Conservation (phyloP, 2,797 vertebrate genomes). For the Melanogrammus aeglefinus region DNA sequence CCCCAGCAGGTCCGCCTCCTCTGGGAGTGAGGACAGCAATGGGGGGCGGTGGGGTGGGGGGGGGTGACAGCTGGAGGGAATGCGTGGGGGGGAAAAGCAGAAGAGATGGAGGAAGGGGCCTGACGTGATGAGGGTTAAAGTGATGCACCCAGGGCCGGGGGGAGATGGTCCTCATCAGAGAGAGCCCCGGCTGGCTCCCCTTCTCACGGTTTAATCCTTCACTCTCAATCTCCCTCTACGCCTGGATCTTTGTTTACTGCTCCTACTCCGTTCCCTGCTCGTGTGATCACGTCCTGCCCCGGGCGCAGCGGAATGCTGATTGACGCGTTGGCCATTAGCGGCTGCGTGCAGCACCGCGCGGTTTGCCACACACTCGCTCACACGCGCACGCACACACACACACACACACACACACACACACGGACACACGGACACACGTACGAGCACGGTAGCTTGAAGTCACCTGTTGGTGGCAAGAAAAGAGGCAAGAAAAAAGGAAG, state of each 20-base stretch:
- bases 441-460: no score
- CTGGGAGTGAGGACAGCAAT: constrained; percentile 57
- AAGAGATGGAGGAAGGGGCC: constrained; percentile 22
- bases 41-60: constrained; percentile 62
- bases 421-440: no score
- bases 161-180: constrained; percentile 59
- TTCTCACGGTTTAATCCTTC: constrained; percentile 42
- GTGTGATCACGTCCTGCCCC: no score
- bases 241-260: background rate
- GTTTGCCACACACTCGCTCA: no score
- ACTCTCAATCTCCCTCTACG: background rate
- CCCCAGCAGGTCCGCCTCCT: constrained; percentile 19
- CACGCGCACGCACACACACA: no score
- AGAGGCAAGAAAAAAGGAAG: no score
- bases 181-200: constrained; percentile 36
- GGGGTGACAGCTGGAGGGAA: constrained; percentile 42
- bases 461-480: no score
- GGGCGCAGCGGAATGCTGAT: background rate
- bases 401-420: no score
- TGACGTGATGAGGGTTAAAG: background rate
- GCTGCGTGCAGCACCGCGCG: background rate
- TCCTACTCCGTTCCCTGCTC: background rate
- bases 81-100: constrained; percentile 13
- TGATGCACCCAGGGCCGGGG: background rate
- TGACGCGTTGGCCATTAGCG: background rate